A percentile compares a stretch with the other conserved stretches of the same genome.
These are phyloP conservation scores for Abramis brama DNA, from an alignment of 2,113 vertebrate genomes.

Conservation along the genomic window DNA sequence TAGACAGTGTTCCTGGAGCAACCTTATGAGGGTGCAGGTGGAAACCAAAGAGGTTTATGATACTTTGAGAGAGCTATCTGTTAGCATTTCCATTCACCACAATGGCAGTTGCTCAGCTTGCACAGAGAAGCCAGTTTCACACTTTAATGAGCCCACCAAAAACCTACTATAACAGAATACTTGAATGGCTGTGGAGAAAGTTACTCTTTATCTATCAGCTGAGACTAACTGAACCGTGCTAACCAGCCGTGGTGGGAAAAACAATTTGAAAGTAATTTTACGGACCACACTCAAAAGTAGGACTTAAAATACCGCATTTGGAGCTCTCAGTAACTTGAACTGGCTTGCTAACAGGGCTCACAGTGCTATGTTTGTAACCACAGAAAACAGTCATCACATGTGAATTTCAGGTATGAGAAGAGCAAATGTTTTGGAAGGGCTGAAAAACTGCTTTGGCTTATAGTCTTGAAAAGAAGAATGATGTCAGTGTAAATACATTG, in stretches of 20 bases:
- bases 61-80: neutral
- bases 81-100: neutral
- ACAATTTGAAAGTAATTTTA: neutral
- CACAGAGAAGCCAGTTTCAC: neutral
- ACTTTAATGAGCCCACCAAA: neutral
- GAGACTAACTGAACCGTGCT: neutral
- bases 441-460: neutral
- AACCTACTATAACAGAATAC: neutral
- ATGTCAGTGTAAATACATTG: neutral
- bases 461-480: neutral
- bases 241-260: neutral
- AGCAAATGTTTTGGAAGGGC: conserved; percentile 17
- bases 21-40: neutral
- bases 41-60: neutral
- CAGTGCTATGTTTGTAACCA: neutral
- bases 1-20: neutral
- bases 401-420: conserved; percentile 28
- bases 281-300: neutral
- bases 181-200: neutral
- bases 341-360: conserved; percentile 8
- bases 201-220: neutral
- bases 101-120: neutral
- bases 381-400: conserved; percentile 6
- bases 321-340: neutral
- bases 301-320: neutral